These are phyloP conservation scores for Thymelicus lineola DNA, from an alignment of 2,888 invertebrate genomes.

Conservation along the genomic window DNA sequence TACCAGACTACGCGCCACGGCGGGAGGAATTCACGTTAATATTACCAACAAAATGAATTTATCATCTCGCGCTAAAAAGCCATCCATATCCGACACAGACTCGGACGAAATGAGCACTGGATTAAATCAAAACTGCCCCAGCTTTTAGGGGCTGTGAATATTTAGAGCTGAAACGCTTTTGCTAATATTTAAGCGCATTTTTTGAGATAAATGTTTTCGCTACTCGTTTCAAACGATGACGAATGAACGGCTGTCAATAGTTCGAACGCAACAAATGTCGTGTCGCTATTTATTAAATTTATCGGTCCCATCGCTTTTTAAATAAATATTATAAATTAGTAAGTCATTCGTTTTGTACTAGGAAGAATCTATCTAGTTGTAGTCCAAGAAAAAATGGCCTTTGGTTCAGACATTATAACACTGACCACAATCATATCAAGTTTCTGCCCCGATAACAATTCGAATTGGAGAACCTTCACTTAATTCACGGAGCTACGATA, in stretches of 20 bases:
- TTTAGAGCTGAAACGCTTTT: slow-evolving; percentile 28
- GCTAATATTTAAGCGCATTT: slow-evolving; percentile 28
- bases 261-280: not conserved
- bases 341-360: no score
- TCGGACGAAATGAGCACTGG: slow-evolving; percentile 36
- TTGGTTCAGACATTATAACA: no score
- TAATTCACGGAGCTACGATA: not conserved
- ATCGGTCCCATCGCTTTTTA: not conserved
- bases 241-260: slow-evolving; percentile 19
- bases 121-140: slow-evolving; percentile 38
- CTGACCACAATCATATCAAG: no score
- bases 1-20: slow-evolving; percentile 38
- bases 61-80: slow-evolving; percentile 39
- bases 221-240: slow-evolving; percentile 6
- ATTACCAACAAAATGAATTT: slow-evolving; percentile 40
- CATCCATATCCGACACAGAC: slow-evolving; percentile 35
- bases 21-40: slow-evolving; percentile 36
- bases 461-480: no score
- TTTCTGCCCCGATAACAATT: no score
- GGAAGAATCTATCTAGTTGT: no score
- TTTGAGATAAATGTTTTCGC: slow-evolving; percentile 26
- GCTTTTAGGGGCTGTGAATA: slow-evolving; percentile 37
- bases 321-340: not conserved
- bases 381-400: no score
- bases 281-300: not conserved